Evolutionary conservation across 2,797 vertebrate genomes (phyloP), one percentile per base, ranked within the genome.

Genomic region (Fistularia commersonii): DNA sequence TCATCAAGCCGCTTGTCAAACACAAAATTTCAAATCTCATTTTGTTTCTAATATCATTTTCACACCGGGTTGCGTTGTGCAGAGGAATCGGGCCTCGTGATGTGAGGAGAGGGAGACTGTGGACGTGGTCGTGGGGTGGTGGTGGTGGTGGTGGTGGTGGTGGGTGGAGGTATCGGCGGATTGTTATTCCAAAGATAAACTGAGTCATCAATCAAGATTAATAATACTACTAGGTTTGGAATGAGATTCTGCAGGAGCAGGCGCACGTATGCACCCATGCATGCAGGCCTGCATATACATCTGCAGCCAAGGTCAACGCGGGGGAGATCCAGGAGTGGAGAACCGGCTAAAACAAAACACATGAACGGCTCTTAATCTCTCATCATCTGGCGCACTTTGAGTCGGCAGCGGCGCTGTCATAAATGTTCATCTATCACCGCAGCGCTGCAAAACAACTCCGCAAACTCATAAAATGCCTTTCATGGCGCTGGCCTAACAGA

Each of bases 41-140:
- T 92, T 90, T 91, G 90, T 89, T 91, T 90, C 82, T 89, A 90
- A 92, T 91, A 91, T 90, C 58, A 89, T 90, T 91, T 90, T 89
- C 82, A 75, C 85, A 84, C 74, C 41, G 54, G 61, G 72, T 45
- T 62, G 70, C 57, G 75, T 71, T 56, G 63, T 46, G 52, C 51
- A 61, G 57, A 75, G 55, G 66, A 63, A 69, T 61, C 8, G 45
- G 62, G 51, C 54, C 57, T 67, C 48, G 52, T 31, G 37, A 15
- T 50, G 64, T 45, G 66, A 46, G 59, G 43, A 57, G 65, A 53
- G 62, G 15, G 59, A 61, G 57, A 57, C 42, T 57, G 35, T 36
- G 9, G 35, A 36, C 9, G 35, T 36, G 35, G 35, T 2, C 23
- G 61, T 45, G 66, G 49, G 63, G 44, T 53, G 64, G 51, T 57